Evolutionary conservation across 2,797 vertebrate species (phyloP), one percentile per base, ranked within the genome.

Genomic region (Siniperca scherzeri): DNA sequence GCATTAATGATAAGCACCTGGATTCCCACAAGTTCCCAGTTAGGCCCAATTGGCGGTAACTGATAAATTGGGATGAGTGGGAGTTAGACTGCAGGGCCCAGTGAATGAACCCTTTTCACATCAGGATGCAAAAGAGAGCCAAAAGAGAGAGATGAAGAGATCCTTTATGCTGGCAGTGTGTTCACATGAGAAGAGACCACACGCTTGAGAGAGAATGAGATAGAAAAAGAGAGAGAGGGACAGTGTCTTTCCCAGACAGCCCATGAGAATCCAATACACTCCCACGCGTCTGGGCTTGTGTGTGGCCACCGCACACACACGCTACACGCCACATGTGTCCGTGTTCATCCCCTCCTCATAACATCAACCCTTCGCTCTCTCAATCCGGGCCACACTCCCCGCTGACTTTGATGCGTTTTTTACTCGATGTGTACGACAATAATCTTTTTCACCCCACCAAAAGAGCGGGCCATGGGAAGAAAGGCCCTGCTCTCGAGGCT

Each of bases 1-100:
- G 88, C 89, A 92, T 93, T 94, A 95, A 95, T 94, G 92, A 92
- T 94, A 93, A 93, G 93, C 95, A 95, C 94, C 95, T 96, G 94
- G 94, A 94, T 92, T 93, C 92, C 93, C 93, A 93, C 92, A 93
- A 91, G 94, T 85, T 93, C 87, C 85, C 81, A 81, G 91, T 95
- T 95, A 94, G 88, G 68, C 83, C 86, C 90, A 95, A 93, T 94
- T 95, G 94, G 89, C 81, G 59, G 70, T 92, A 95, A 94, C 93
- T 94, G 89, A 94, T 95, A 93, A 95, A 95, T 93, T 94, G 88
- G 88, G 86, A 90, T 76, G 87, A 88, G 88, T 83, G 77, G 82
- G 88, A 91, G 81, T 89, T 87, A 72, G 85, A 89, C 85, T 87
- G 82, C 60, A 48, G 73, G 69, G 81, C 85, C 90, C 84, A 70